Conservation (phyloP, 2,888 invertebrate species). For the Synergus laeviventris region DNA sequence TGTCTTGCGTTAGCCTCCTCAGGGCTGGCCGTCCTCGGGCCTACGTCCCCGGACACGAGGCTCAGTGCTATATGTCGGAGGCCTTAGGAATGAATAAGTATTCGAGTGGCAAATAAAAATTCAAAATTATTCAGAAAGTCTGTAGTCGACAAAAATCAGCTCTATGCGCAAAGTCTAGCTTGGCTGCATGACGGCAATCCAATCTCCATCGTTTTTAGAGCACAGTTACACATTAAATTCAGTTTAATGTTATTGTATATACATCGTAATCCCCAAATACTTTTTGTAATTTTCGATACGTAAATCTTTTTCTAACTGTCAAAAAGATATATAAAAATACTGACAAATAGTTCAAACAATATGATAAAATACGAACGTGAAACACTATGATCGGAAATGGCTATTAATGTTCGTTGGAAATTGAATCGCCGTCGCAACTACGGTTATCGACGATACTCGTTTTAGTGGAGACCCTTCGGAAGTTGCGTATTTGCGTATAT, state of each 20-base stretch:
- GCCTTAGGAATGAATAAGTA: slow-evolving; percentile 66
- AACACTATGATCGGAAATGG: background rate
- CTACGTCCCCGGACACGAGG: slow-evolving; percentile 77
- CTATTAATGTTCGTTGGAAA: slow-evolving; percentile 48
- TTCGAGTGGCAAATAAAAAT: slow-evolving; percentile 62
- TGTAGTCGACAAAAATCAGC: slow-evolving; percentile 52
- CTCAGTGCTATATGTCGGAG: slow-evolving; percentile 76
- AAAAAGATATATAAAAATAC: background rate
- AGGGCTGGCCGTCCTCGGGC: slow-evolving; percentile 74
- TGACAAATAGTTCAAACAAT: background rate
- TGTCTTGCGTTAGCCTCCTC: slow-evolving; percentile 69
- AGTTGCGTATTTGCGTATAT: slow-evolving; percentile 60
- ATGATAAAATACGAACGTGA: too few relatives aligned
- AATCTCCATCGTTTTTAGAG: slow-evolving; percentile 1
- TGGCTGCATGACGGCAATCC: slow-evolving; percentile 15
- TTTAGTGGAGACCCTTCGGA: slow-evolving; percentile 73
- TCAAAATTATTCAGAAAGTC: slow-evolving; percentile 57
- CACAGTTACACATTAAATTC: background rate
- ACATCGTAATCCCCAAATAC: background rate
- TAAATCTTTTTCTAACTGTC: background rate
- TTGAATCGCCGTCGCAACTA: slow-evolving; percentile 57
- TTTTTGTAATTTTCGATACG: too few relatives aligned
- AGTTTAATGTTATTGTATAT: background rate
- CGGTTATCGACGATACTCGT: slow-evolving; percentile 44
- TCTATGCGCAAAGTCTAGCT: slow-evolving; percentile 13